Base-by-base conservation (phyloP, 2,888 invertebrate genomes). In the Craniophora ligustri region DNA sequence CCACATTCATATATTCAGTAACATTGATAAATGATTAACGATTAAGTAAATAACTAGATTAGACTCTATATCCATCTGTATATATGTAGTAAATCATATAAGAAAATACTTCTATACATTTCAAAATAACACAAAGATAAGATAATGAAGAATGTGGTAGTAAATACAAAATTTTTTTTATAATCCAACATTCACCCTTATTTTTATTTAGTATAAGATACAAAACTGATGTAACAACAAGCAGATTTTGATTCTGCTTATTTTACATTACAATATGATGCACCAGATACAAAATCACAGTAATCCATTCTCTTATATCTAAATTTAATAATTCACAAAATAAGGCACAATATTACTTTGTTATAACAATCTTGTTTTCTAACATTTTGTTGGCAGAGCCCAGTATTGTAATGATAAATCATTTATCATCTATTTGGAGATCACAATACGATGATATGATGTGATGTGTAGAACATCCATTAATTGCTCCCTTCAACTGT, bases 321-420 rank as follows among this genome's bases (percentile, higher is more conserved):
- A 35, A 38, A 39, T 7, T 11, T 40, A 23, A 65, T 19, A 11
- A 23, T 11, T 23, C 16, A 34, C 4, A 35, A 38, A 39, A 58
- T 59, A 66, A 71, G 74, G 71, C 70, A 73, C 71, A 44, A 16
- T 28, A 26, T 48, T 40, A 35, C 1, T 2, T 32, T 10, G 10
- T 26, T n/a, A 34, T 47, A 19, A 21, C 28, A 47, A 54, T 62
- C 21, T 62, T 15, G 36, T 32, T 2, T 8, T 23, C 21, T 8
- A 23, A 8, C 1, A 23, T 23, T 23, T 23, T 23, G 5, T 10
- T 3, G 21, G 21, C 21, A 19, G 2, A 19, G 23, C 1, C n/a
- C 23, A 23, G 1, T 23, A 23, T 10, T n/a, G 2, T 26, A 5
- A 26, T 26, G n/a, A 26, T 26, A n/a, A n/a, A 4, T 26, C 26